Base-by-base conservation (phyloP, 2,797 vertebrate species). In the Paedocypris micromegethes region DNA sequence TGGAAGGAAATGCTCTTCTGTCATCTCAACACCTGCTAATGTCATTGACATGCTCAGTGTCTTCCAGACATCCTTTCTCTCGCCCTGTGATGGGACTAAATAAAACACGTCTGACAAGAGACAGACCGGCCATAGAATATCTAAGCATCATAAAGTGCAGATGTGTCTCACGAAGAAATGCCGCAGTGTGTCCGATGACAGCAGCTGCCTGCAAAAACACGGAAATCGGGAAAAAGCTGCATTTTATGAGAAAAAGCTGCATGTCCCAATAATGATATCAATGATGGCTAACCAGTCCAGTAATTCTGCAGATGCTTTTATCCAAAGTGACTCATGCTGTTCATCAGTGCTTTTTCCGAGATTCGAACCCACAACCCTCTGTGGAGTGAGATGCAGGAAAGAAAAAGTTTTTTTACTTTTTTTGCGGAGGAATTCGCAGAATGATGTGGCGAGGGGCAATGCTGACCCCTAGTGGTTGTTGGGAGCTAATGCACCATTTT, bases 41-140 rank as follows among this genome's bases (percentile, higher is more conserved):
- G 59, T 61, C 72, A 76, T 67, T 52, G 58, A 75, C 57, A 73
- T 53, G 49, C 2, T 62, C 38, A 64, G 53, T 64, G 52, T 56
- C 72, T 72, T 45, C 40, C 58, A 73, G 64, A 66, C 50, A 64
- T 56, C 38, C 47, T 62, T 44, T 63, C 57, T 53, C 57, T 70
- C 62, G 7, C 45, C 38, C 53, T 70, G 67, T 23, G 50, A 72
- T 62, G 70, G 57, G 43, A 63, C 9, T 64, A 58, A 71, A 76
- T 62, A 69, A 75, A 77, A 72, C 43, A 7, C 49, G 48, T 78
- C 9, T 81, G 78, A 82, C 79, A 77, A 75, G 58, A 70, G 70
- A 77, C 69, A 75, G 77, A 73, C 70, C 1, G 58, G 48, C 75
- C 43, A 60, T 68, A 64, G 73, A 62, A 47, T 50, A 75, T 40